phyloP scores from a whole-genome alignment of 2,888 invertebrate genomes.

The Eupithecia insigniata region DNA sequence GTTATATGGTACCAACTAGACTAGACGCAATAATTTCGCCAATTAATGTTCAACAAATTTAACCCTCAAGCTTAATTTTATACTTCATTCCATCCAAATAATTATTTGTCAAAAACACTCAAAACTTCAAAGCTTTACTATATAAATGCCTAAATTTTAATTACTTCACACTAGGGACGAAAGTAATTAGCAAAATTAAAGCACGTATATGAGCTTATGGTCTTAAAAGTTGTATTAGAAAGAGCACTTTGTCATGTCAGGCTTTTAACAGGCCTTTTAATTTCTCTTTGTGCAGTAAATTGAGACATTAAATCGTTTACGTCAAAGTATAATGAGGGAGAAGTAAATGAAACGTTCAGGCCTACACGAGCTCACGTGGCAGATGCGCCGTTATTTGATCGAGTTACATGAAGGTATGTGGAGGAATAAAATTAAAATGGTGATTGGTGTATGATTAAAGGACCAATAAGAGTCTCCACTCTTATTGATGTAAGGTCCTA shows the following conservation, averaged over 20 bases:
- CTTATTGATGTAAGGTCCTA: too few relatives aligned
- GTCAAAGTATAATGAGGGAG: conserved; percentile 68
- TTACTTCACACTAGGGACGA: conserved; percentile 60
- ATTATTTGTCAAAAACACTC: conserved; percentile 45
- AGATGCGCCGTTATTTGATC: conserved; percentile 11
- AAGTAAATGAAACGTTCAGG: conserved; percentile 56
- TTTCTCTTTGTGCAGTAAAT: conserved; percentile 81
- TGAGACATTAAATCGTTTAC: conserved; percentile 81
- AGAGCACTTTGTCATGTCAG: conserved; percentile 81
- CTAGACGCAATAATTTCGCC: not conserved
- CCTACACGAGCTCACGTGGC: not conserved
- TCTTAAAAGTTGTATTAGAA: conserved; percentile 79
- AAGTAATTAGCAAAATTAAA: conserved; percentile 77
- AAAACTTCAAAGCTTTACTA: conserved; percentile 39
- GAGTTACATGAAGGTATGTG: conserved; percentile 11
- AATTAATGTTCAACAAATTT: conserved; percentile 42
- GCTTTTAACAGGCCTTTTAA: conserved; percentile 81
- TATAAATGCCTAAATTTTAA: conserved; percentile 55
- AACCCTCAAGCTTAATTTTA: conserved; percentile 36
- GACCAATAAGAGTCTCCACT: too few relatives aligned
- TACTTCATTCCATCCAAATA: conserved; percentile 49
- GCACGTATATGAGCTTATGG: conserved; percentile 71
- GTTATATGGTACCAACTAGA: not conserved
- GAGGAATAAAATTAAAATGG: not conserved
- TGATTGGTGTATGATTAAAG: not conserved